Evolutionary conservation across 2,888 invertebrate genomes (phyloP).

Genomic region (Tipula confusa): DNA sequence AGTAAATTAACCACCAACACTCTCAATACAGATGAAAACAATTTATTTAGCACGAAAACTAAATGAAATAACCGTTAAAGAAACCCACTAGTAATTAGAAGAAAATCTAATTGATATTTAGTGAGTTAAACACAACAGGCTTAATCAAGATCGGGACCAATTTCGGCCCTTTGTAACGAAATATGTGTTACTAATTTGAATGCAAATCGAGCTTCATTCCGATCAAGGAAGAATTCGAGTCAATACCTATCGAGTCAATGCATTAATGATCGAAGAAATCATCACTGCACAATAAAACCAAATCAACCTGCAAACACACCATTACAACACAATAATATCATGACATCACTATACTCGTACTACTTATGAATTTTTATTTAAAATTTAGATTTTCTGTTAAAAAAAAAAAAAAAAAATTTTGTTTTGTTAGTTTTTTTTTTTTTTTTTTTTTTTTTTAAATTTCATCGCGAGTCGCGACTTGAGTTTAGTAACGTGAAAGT

Average conservation of each 20-base stretch:
- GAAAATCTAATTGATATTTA: too few species aligned
- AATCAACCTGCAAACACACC: not conserved
- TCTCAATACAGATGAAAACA: too few species aligned
- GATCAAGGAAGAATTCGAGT: not conserved
- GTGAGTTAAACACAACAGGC: too few species aligned
- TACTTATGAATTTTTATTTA: not conserved
- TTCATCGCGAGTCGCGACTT: not conserved
- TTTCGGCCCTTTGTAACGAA: too few species aligned
- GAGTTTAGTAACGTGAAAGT: constrained; percentile 28
- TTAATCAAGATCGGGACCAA: too few species aligned
- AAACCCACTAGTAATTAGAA: too few species aligned
- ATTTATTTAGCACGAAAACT: too few species aligned
- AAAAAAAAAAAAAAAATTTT: not conserved
- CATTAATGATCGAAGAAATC: not conserved
- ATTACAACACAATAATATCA: not conserved
- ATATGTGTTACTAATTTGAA: too few species aligned
- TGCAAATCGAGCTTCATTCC: too few species aligned
- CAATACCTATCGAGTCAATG: not conserved
- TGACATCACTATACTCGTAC: not conserved
- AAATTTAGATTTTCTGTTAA: not conserved
- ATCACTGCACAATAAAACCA: too few species aligned
- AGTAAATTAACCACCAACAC: too few species aligned
- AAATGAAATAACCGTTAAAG: too few species aligned
- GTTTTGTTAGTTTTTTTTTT: not conserved
- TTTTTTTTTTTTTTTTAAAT: not conserved